Evolutionary conservation across 2,797 vertebrate species (phyloP).

Genomic region (Enteromius viviparus): DNA sequence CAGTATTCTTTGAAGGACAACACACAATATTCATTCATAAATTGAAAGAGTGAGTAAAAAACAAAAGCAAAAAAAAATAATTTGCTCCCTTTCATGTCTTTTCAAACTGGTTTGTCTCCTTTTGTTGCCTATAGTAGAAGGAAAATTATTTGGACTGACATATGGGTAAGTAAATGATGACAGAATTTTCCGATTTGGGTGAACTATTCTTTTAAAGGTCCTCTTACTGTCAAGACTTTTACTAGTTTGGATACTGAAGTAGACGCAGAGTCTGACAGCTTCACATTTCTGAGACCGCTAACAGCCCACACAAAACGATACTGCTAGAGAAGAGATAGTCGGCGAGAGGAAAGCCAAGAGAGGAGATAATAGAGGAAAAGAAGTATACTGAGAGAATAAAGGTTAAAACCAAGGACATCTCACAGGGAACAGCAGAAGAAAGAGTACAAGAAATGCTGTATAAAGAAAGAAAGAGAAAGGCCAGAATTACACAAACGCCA

Average conservation of each 20-base stretch:
- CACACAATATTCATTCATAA: not conserved
- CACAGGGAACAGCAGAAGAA: conserved; percentile 34
- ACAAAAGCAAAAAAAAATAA: conserved; percentile 2
- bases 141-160: not conserved
- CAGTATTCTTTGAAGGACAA: not conserved
- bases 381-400: conserved; percentile 48
- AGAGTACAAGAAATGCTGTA: conserved; percentile 42
- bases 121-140: not conserved
- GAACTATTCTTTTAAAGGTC: conserved; percentile 30
- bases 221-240: conserved; percentile 25
- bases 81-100: not conserved
- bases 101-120: not conserved
- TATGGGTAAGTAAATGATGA: conserved; percentile 2
- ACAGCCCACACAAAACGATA: conserved; percentile 41
- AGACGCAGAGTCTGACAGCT: conserved; percentile 15
- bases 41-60: not conserved
- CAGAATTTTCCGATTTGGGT: conserved; percentile 18
- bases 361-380: conserved; percentile 52
- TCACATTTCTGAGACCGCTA: conserved; percentile 37
- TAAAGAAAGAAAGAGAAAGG: conserved; percentile 28
- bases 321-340: conserved; percentile 35
- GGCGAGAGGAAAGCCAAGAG: conserved; percentile 9
- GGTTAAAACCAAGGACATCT: conserved; percentile 56
- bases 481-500: not conserved
- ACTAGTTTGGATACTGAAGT: conserved; percentile 35